Evolutionary conservation across 2,888 invertebrate species (phyloP).

Genomic region (Ophion ventricosus): DNA sequence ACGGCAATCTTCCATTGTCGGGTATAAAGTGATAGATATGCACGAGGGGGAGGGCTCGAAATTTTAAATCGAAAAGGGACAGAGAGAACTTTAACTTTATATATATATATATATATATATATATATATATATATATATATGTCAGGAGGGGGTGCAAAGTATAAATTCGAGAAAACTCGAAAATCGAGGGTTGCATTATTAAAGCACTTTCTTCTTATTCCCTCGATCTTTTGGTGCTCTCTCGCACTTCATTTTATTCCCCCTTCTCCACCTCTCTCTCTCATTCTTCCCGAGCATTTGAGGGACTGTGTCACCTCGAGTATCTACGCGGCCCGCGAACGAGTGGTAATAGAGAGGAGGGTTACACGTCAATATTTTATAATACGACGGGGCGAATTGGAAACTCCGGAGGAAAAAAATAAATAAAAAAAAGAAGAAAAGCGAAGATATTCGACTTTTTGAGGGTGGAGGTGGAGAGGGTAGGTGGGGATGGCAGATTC

Average conservation of each 20-base stretch:
- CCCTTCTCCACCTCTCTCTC: conserved; percentile 28
- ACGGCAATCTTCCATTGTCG: conserved; percentile 12
- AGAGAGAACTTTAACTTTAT: neutral
- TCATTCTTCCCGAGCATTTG: conserved; percentile 42
- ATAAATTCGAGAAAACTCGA: conserved; percentile 76
- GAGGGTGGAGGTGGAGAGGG: neutral
- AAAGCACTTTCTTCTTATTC: conserved; percentile 68
- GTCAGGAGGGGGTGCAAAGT: conserved; percentile 63
- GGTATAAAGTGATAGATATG: conserved; percentile 60
- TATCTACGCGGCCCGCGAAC: conserved; percentile 65
- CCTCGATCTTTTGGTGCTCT: conserved; percentile 59
- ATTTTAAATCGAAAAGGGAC: conserved; percentile 45
- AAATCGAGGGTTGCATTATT: conserved; percentile 80
- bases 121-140: too few relatives aligned
- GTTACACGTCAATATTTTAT: conserved; percentile 76
- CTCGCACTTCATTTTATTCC: conserved; percentile 53
- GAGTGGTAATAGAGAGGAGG: conserved; percentile 37
- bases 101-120: neutral
- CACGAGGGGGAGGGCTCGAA: conserved; percentile 28
- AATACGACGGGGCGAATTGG: conserved; percentile 75
- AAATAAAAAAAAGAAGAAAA: conserved; percentile 59
- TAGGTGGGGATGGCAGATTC: conserved; percentile 53
- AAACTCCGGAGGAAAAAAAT: conserved; percentile 68
- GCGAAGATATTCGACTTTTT: conserved; percentile 62
- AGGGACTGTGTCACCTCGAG: conserved; percentile 71